Evolutionary conservation across 2,113 vertebrate species (phyloP).

Genomic region (Mustela lutreola): DNA sequence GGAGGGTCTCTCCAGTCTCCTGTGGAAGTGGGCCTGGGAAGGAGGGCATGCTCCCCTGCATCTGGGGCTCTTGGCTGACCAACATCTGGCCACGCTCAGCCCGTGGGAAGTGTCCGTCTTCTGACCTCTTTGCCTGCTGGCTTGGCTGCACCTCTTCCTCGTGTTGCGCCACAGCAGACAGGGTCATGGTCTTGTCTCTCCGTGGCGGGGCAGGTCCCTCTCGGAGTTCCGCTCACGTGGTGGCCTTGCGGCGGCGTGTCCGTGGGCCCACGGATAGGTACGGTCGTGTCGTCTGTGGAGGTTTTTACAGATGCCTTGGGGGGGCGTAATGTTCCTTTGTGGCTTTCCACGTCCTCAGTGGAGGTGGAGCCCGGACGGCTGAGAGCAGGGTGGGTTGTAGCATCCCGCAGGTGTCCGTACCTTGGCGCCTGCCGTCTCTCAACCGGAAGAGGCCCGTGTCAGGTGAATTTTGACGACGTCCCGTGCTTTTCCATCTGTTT

Average conservation of each 20-base stretch:
- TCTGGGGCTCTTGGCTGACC: background rate
- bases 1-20: background rate
- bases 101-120: background rate
- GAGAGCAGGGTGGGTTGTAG: background rate
- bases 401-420: background rate
- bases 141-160: background rate
- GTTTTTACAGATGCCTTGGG: rapidly evolving
- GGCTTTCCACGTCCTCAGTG: background rate
- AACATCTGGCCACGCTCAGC: background rate
- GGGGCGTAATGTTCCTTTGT: background rate
- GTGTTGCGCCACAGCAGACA: rapidly evolving
- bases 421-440: background rate
- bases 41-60: background rate
- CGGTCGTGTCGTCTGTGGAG: rapidly evolving
- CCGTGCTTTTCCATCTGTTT: background rate
- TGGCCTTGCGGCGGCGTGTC: background rate
- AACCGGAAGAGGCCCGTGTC: rapidly evolving
- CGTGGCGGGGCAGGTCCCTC: background rate
- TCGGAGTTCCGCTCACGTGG: background rate
- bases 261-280: background rate
- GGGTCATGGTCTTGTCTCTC: rapidly evolving
- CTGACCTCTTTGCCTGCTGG: background rate
- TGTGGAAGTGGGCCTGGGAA: background rate
- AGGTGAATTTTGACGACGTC: background rate
- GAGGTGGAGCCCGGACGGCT: background rate